Conservation (phyloP, 2,888 invertebrate genomes). For the Eupithecia centaureata region DNA sequence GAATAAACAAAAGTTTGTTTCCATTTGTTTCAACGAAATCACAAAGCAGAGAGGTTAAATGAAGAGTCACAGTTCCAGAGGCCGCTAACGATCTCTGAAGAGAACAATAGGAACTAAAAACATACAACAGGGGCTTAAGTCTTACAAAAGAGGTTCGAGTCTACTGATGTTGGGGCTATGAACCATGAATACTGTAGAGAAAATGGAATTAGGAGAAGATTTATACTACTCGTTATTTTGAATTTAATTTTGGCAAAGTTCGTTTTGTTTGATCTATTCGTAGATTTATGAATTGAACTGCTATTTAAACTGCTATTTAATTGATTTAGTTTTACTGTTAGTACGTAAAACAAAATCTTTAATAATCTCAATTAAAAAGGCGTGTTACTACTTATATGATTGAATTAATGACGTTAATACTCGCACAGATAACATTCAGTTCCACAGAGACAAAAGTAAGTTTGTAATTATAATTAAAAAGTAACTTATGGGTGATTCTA, state of each 20-base stretch:
- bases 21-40: slow-evolving; percentile 13
- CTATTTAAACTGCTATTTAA: too few species aligned
- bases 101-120: slow-evolving; percentile 33
- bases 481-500: too few species aligned
- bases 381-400: too few species aligned
- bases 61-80: slow-evolving; percentile 48
- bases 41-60: slow-evolving; percentile 42
- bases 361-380: too few species aligned
- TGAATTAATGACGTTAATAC: too few species aligned
- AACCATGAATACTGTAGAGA: background rate
- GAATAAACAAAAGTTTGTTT: background rate
- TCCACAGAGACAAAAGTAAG: too few species aligned
- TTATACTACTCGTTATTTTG: background rate
- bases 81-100: slow-evolving; percentile 46
- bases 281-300: background rate
- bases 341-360: too few species aligned
- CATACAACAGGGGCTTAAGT: slow-evolving; percentile 12
- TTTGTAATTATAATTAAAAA: too few species aligned
- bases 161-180: slow-evolving; percentile 4
- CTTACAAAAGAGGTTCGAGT: background rate
- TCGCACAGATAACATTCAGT: too few species aligned
- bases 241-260: background rate
- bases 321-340: too few species aligned
- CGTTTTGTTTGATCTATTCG: background rate
- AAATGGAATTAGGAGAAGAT: background rate